phyloP scores from a whole-genome alignment of 2,888 invertebrate genomes.

The Aproaerema taeniolella region DNA sequence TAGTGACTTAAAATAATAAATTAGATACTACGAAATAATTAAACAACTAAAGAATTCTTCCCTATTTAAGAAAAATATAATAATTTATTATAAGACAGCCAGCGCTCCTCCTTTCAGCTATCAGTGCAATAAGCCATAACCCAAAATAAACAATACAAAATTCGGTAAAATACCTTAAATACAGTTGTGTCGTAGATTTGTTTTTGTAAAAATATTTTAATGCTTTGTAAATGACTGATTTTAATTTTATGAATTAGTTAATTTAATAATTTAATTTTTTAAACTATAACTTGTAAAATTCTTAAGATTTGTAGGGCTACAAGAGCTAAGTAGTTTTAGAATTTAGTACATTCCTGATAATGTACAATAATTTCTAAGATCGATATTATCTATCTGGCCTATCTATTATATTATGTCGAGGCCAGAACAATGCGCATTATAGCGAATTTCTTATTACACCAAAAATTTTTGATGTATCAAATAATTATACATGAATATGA shows the following conservation, averaged over 20 bases:
- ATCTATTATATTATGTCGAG: constrained; percentile 27
- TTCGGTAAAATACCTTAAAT: constrained; percentile 20
- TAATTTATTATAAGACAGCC: no score
- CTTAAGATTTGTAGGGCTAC: constrained; percentile 29
- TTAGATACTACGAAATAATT: no score
- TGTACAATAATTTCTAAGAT: constrained; percentile 60
- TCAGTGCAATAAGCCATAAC: constrained; percentile 49
- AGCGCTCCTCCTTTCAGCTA: constrained; percentile 21
- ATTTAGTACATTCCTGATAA: constrained; percentile 68
- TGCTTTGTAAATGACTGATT: constrained; percentile 68
- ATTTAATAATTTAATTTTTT: constrained; percentile 56
- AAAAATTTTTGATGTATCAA: constrained; percentile 70
- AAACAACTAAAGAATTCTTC: no score
- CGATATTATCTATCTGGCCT: constrained; percentile 42
- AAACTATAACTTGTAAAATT: constrained; percentile 37
- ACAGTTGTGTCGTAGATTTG: no score
- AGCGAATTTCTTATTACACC: constrained; percentile 67
- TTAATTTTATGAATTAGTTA: constrained; percentile 51
- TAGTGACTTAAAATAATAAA: neutral
- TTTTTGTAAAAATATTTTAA: constrained; percentile 40
- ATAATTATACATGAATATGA: constrained; percentile 66
- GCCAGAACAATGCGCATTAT: constrained; percentile 43
- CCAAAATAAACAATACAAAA: constrained; percentile 33
- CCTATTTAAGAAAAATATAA: no score
- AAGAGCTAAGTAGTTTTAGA: constrained; percentile 50